These are phyloP conservation scores for Chrysotoxum bicinctum DNA, from an alignment of 2,888 invertebrate genomes.

Conservation along the genomic window DNA sequence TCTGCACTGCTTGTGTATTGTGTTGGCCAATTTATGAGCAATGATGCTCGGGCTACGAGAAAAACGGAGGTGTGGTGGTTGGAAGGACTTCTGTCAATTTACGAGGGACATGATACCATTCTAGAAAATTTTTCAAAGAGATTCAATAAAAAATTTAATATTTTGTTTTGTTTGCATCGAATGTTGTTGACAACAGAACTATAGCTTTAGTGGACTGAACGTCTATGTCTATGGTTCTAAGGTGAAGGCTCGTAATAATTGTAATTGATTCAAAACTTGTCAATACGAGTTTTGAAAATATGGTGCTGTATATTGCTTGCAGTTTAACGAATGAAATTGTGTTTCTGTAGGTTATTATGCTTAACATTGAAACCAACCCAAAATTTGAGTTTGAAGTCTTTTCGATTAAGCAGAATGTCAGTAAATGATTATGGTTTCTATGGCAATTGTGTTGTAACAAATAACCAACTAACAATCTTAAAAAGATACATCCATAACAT, in stretches of 20 bases:
- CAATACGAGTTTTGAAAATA: neutral
- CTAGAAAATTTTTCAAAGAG: constrained; percentile 4
- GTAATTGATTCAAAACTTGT: constrained; percentile 2
- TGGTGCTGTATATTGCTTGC: neutral
- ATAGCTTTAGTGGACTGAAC: neutral
- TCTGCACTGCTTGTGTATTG: constrained; percentile 41
- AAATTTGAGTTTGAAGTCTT: too few species aligned
- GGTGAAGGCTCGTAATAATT: neutral
- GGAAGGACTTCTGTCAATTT: constrained; percentile 30
- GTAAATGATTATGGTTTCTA: too few species aligned
- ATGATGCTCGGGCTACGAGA: constrained; percentile 20
- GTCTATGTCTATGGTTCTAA: neutral
- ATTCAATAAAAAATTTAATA: constrained; percentile 27
- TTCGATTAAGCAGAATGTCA: too few species aligned
- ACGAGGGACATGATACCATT: constrained; percentile 16
- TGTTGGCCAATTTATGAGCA: constrained; percentile 65
- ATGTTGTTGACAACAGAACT: neutral
- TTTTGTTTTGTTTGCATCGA: neutral
- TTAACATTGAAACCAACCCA: too few species aligned
- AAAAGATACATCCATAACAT: too few species aligned
- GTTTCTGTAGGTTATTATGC: too few species aligned
- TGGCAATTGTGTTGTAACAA: too few species aligned
- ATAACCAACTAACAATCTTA: too few species aligned
- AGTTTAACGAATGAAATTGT: too few species aligned
- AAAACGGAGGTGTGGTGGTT: neutral